Percentiles rank a stretch among this genome's conserved stretches.
Evolutionary conservation across 2,797 vertebrate genomes (phyloP).

Genomic region (Melopsittacus undulatus): DNA sequence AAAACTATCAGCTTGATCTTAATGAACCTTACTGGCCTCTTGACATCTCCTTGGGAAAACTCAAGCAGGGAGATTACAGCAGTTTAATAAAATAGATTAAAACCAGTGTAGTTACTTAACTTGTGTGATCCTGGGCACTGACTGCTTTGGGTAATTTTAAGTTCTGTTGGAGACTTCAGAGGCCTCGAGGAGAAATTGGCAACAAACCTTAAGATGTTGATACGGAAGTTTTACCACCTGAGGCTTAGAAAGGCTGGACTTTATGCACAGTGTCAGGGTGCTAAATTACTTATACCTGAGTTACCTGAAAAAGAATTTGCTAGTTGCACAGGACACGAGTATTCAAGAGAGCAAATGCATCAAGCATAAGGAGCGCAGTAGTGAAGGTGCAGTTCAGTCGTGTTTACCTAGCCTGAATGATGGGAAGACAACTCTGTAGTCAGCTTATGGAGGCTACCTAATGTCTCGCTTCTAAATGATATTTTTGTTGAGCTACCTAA

Average conservation of each 20-base stretch:
- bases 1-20: conserved; percentile 26
- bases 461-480: background rate
- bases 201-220: accelerated
- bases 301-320: background rate
- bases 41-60: background rate
- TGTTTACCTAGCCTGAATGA: background rate
- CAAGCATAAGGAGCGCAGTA: accelerated
- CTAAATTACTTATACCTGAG: background rate
- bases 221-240: background rate
- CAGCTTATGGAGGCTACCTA: background rate
- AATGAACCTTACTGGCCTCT: background rate
- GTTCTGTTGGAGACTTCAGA: background rate
- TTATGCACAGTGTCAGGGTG: background rate
- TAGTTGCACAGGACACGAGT: background rate
- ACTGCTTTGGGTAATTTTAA: background rate
- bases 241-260: background rate
- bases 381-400: background rate
- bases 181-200: background rate
- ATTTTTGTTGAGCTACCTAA: background rate
- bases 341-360: background rate
- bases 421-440: background rate
- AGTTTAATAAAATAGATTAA: background rate
- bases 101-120: background rate
- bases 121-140: background rate
- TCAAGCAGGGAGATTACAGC: background rate